Base-by-base conservation (phyloP, 37 sponge, comb jelly and placozoan species). In the Spongilla lacustris region DNA sequence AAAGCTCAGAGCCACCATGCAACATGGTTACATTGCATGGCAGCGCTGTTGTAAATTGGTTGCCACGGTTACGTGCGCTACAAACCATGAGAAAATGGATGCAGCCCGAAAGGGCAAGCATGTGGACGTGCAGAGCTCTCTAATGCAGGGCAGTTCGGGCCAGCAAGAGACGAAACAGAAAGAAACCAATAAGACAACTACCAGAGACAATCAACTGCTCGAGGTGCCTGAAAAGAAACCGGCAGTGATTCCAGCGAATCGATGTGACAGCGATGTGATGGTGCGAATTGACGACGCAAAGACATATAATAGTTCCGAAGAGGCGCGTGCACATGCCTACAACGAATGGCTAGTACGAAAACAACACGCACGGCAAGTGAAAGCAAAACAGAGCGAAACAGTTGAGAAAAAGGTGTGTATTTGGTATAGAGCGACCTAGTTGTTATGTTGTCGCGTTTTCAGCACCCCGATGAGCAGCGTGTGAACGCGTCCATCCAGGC, bases 331-430 rank as follows among this genome's bases (percentile, higher is more conserved):
- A 34, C 33, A 83, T 35, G 77, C 75, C 3, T 91, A 82, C 67
- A 35, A 46, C 13, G 75, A 83, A 36, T 91, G 92, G 92, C 67
- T 87, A 36, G 33, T 68, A 21, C 26, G 69, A 80, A 91, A 71
- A 71, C 22, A 50, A 73, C 66, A 22, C 2, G 48, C 46, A 33
- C 46, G n/a, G 72, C 29, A 30, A 30, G 71, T 71, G 77, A n/a
- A 28, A 72, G 2, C 75, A 87, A 28, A 37, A 77, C 79, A 68
- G 70, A 34, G 28, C 36, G n/a, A 78, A 83, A 48, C 27, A 68
- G 30, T 31, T 34, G 77, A 83, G 80, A 79, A 80, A 37, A 80
- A 80, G 79, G 85, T 81, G 66, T 31, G 31, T 58, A 28, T 79
- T 66, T 79, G 79, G 32, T 31, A 13, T 26, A 10, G 33, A 76